These are phyloP conservation scores for Chiridota heheva DNA, from an alignment of 35 echinoderm and acorn worm genomes.

Conservation along the genomic window DNA sequence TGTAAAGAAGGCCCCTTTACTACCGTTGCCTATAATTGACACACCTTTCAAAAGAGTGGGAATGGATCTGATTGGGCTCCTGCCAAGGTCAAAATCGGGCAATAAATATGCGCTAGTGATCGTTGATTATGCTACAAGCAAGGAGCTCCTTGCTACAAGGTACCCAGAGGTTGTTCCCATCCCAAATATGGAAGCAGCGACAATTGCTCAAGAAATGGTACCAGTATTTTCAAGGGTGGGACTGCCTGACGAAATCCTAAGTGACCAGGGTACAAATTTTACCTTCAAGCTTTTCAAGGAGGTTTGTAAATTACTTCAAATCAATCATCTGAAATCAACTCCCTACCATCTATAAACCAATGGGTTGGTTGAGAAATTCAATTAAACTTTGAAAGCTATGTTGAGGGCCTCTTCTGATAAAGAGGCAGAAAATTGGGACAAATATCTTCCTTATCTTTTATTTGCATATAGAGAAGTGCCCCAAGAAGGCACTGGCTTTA, in stretches of 20 bases:
- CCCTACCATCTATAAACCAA: slow-evolving; percentile 20
- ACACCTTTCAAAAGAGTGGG: slow-evolving; percentile 2
- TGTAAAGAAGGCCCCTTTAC: background rate
- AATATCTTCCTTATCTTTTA: slow-evolving; percentile 24
- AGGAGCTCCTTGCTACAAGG: too few species aligned
- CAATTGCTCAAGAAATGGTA: slow-evolving; percentile 14
- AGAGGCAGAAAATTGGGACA: slow-evolving; percentile 25
- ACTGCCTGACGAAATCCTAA: slow-evolving; percentile 1
- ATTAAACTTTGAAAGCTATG: slow-evolving; percentile 35
- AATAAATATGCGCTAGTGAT: background rate
- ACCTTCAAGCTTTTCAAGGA: background rate
- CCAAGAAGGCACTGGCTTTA: slow-evolving; percentile 19
- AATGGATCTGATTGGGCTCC: background rate
- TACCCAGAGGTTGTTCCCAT: slow-evolving; percentile 3
- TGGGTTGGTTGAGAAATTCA: slow-evolving; percentile 22
- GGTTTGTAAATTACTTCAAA: background rate
- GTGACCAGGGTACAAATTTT: slow-evolving; percentile 23
- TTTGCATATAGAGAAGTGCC: slow-evolving; percentile 34
- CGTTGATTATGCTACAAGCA: slow-evolving; percentile 25
- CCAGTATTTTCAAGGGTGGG: slow-evolving; percentile 13
- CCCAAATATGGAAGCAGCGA: background rate
- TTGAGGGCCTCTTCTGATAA: background rate
- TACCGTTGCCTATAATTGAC: slow-evolving; percentile 7
- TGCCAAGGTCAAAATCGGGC: too few species aligned
- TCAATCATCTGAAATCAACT: background rate